phyloP scores from a whole-genome alignment of 2,797 vertebrate species.

The Pteropus rufus region DNA sequence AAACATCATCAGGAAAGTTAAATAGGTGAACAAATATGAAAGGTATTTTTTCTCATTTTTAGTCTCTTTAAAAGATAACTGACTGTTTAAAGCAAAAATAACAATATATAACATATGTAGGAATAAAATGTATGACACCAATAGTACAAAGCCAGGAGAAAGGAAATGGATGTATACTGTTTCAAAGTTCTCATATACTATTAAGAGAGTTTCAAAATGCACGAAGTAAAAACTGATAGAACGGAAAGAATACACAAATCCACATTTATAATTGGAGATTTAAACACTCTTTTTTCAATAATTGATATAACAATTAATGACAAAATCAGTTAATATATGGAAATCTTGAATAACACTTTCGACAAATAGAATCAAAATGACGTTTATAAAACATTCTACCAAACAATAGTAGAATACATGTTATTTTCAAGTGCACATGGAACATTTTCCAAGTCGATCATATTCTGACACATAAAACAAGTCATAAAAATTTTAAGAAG shows the following conservation, averaged over 20 bases:
- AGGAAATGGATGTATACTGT: neutral
- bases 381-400: neutral
- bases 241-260: neutral
- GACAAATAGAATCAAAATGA: neutral
- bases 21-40: neutral
- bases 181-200: neutral
- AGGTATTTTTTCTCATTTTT: neutral
- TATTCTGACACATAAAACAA: neutral
- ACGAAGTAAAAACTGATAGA: neutral
- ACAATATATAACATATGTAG: neutral
- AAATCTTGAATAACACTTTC: neutral
- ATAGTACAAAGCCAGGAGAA: neutral
- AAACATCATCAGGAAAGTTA: neutral
- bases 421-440: neutral
- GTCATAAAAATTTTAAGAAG: neutral
- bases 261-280: neutral
- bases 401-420: neutral
- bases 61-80: neutral
- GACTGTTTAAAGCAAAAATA: neutral
- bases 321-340: neutral
- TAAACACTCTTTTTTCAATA: neutral
- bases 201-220: neutral
- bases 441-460: neutral
- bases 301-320: neutral
- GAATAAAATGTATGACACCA: neutral